Evolutionary conservation across 1,140 invertebrate species (phyloP).

Genomic region (Brachionus sp.): DNA sequence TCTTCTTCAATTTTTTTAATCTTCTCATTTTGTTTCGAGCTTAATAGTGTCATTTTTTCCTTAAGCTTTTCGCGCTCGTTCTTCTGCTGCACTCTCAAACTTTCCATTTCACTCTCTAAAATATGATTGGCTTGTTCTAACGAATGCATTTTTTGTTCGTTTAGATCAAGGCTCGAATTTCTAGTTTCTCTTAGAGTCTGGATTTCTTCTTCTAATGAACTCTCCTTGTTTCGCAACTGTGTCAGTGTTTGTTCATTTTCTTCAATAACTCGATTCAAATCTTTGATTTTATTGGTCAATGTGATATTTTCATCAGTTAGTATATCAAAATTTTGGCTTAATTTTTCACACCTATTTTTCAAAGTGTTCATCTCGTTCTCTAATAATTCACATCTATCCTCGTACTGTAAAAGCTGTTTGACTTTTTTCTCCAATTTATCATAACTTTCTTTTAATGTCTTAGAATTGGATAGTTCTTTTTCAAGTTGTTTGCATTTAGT

Average conservation of each 20-base stretch:
- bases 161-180: neutral
- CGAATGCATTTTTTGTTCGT: neutral
- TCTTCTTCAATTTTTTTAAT: neutral
- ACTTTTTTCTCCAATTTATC: neutral
- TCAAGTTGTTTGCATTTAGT: slow-evolving; percentile 2
- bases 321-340: neutral
- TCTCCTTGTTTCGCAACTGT: neutral
- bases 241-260: neutral
- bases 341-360: neutral
- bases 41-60: slow-evolving; percentile 29
- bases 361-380: neutral
- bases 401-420: neutral
- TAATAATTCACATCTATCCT: neutral
- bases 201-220: neutral
- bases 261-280: slow-evolving; percentile 8
- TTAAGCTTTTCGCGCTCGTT: slow-evolving; percentile 4
- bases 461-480: neutral
- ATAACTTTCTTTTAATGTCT: neutral
- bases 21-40: slow-evolving; percentile 11
- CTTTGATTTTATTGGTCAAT: slow-evolving; percentile 32
- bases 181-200: neutral
- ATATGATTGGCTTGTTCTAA: slow-evolving; percentile 37
- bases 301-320: slow-evolving; percentile 2
- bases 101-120: neutral
- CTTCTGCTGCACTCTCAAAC: neutral